Base-by-base conservation (phyloP, 35 echinoderm and acorn worm genomes). In the Apostichopus parvimensis region DNA sequence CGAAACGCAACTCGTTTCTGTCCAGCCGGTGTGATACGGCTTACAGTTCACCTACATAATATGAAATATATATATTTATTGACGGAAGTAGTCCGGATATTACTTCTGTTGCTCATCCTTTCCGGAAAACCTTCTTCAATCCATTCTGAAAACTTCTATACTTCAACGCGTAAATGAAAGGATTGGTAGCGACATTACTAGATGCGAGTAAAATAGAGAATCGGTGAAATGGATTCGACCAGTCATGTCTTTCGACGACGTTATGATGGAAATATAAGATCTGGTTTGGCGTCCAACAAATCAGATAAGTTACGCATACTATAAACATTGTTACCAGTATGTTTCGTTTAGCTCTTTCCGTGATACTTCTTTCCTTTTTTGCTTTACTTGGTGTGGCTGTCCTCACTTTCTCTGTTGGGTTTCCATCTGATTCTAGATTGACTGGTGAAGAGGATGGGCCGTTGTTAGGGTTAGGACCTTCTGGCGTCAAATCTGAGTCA, bases 101-200 rank as follows among this genome's bases (percentile, higher is more conserved):
- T 12, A 7, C 12, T 45, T 45, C 34, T 45, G 34, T 45, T 4
- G 34, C 34, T 45, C 52, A 57, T 8, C 11, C 9, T 17, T 14
- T 82, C 8, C 52, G 4, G 15, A 82, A 82, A 82, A 45, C 56
- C 6, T 55, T 64, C 56, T 45, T 87, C 14, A 87, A 64, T 87
- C 85, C 85, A 22, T 20, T 11, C 58, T 87, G 85, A 24, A 87
- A 87, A 66, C 64, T 64, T 15, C 25, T 87, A 23, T 87, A 87
- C 23, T 87, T 87, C 57, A 57, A 87, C 18, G 85, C 66, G 58
- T 87, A 87, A 12, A 87, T 87, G 26, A 87, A 10, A 65, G 85
- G 85, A 87, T 87, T 87, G 13, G 25, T 66, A 57, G 18, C 64
- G 13, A 57, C 59, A 23, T 87, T 87, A 24, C 57, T 28, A 5